Evolutionary conservation across 1,140 invertebrate genomes (phyloP), one percentile per base, ranked within the genome.

Genomic region (Ips nitidus): DNA sequence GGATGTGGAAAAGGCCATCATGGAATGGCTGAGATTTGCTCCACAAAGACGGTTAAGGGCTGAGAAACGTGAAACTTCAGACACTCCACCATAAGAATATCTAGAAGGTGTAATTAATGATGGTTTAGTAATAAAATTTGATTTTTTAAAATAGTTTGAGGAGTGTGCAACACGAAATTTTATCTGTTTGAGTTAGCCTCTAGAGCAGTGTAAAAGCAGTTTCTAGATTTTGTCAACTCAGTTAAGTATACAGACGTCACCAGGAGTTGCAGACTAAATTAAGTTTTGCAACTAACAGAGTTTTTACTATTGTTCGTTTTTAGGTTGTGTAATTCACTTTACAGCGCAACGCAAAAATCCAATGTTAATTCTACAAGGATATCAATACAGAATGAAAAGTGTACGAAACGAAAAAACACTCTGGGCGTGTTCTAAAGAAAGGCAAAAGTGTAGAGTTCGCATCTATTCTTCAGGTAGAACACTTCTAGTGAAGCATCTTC

Each of bases 361-460:
- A 41, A 66, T 66, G 65, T 45, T 66, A 37, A 8, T 66, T 5
- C 39, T 45, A 8, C 8, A 59, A 38, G 43, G 50, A 3, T 55
- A 66, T 37, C 40, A 66, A 58, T 58, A 45, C 40, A 41, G 65
- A 38, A 58, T 66, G 1, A 66, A 66, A 37, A 22, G 40, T 6
- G 8, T 36, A 4, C 36, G 6, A 4, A 47, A 40, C 3, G 39
- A 8, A 39, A 55, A 41, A 37, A 66, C 65, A 3, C n/a, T 66
- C 1, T 66, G 65, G 65, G 45, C 39, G n/a, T 66, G 65, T 8
- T 56, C 55, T 4, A 57, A 58, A 66, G 65, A 57, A 43, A 37
- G 43, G 1, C 2, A 7, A 4, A 66, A 66, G 37, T 66, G 65
- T 50, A 66, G 45, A 57, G 53, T 50, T 5, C 36, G 53, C 37